Conservation (phyloP, 1,140 invertebrate genomes). For the Drosophila melanica region DNA sequence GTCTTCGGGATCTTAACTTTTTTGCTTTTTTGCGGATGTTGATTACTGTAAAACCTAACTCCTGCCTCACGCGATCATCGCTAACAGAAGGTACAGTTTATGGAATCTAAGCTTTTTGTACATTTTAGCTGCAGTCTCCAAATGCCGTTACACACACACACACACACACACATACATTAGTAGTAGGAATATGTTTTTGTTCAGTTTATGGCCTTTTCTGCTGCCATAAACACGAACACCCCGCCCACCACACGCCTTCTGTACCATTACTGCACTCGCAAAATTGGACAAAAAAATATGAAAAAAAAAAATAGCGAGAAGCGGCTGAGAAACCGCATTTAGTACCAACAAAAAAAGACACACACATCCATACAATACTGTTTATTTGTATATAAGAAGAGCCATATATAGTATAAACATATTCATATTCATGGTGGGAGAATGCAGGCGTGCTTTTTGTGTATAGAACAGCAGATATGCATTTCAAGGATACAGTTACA, state of each 20-base stretch:
- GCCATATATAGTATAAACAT: conserved; percentile 51
- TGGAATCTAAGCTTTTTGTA: conserved; percentile 69
- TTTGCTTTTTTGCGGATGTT: no score
- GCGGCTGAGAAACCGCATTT: conserved; percentile 72
- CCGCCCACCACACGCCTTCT: conserved; percentile 14
- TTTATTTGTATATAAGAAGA: conserved; percentile 46
- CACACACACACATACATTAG: conserved; percentile 31
- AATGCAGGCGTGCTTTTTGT: conserved; percentile 60
- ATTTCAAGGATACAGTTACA: conserved; percentile 79
- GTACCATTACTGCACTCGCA: conserved; percentile 42
- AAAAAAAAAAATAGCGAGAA: conserved; percentile 40
- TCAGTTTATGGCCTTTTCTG: conserved; percentile 80
- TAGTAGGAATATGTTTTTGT: conserved; percentile 71
- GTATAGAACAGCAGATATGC: conserved; percentile 69
- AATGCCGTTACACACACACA: conserved; percentile 62
- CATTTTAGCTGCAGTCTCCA: conserved; percentile 65
- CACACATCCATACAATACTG: conserved; percentile 43
- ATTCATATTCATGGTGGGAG: conserved; percentile 61
- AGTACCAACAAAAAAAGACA: conserved; percentile 53
- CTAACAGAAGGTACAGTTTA: conserved; percentile 51
- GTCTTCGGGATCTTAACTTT: no score
- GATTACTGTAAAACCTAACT: neutral
- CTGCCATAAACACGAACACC: conserved; percentile 74
- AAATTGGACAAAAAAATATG: conserved; percentile 53
- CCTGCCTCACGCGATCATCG: conserved; percentile 53